These are phyloP conservation scores for Hyperoplus immaculatus DNA, from an alignment of 2,797 vertebrate species.

Conservation along the genomic window DNA sequence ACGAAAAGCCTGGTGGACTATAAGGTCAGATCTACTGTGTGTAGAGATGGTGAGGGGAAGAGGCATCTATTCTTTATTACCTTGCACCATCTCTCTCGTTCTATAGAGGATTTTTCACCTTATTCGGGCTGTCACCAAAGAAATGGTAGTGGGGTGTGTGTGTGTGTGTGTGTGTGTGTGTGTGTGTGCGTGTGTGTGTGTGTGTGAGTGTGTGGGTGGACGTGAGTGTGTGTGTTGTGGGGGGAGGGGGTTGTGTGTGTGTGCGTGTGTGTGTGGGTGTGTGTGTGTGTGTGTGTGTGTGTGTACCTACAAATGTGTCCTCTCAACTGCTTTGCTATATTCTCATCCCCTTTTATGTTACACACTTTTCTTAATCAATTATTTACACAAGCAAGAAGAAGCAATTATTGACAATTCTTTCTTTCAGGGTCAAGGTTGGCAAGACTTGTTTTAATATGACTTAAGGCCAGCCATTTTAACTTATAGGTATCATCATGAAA, in stretches of 20 bases:
- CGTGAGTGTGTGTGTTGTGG: too few species aligned
- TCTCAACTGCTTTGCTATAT: conserved; percentile 16
- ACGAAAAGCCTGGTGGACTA: conserved; percentile 25
- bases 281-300: not conserved
- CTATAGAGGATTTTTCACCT: conserved; percentile 69
- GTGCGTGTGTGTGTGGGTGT: too few species aligned
- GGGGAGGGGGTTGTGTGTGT: too few species aligned
- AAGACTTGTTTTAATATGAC: not conserved
- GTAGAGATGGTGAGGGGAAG: conserved; percentile 36
- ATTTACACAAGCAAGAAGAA: conserved; percentile 15
- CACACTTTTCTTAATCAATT: conserved; percentile 30
- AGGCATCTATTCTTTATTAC: conserved; percentile 69
- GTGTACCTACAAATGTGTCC: conserved; percentile 70
- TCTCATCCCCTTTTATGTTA: conserved; percentile 17
- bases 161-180: too few species aligned
- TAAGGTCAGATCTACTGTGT: conserved; percentile 53
- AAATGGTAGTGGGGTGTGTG: conserved; percentile 30
- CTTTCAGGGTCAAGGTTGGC: not conserved
- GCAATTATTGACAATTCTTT: conserved; percentile 15
- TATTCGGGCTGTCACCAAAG: conserved; percentile 69
- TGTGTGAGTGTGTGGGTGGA: too few species aligned
- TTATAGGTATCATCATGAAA: too few species aligned
- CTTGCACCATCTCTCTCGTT: conserved; percentile 58
- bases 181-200: too few species aligned
- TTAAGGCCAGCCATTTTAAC: too few species aligned